These are phyloP conservation scores for Idaea straminata DNA, from an alignment of 2,888 invertebrate genomes.

Conservation along the genomic window DNA sequence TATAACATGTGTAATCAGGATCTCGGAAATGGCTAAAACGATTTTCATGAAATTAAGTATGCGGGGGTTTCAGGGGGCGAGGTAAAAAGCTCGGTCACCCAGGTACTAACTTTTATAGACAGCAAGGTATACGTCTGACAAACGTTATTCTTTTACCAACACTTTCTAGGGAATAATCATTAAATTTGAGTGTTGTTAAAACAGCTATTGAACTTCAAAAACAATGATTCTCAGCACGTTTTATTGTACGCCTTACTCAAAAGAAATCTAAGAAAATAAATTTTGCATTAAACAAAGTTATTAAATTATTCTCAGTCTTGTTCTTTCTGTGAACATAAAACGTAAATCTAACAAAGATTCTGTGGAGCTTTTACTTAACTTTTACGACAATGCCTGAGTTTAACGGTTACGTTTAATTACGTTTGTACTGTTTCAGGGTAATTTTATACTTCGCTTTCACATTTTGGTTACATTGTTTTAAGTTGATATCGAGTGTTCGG, in stretches of 20 bases:
- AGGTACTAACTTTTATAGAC: not conserved
- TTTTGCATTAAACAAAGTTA: constrained; percentile 43
- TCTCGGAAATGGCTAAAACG: too few species aligned
- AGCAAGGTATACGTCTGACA: constrained; percentile 6
- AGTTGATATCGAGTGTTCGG: constrained; percentile 61
- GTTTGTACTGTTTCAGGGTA: constrained; percentile 59
- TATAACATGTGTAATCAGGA: too few species aligned
- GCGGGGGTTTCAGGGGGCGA: too few species aligned
- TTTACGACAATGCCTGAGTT: constrained; percentile 63
- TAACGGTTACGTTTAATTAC: constrained; percentile 64
- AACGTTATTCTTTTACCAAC: constrained; percentile 3
- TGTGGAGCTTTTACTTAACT: constrained; percentile 57
- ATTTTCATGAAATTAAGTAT: too few species aligned
- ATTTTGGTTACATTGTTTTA: constrained; percentile 69
- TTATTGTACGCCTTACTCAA: constrained; percentile 23
- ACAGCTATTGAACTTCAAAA: constrained; percentile 18
- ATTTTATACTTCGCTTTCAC: constrained; percentile 56
- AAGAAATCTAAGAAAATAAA: constrained; percentile 35
- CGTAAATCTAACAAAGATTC: constrained; percentile 63
- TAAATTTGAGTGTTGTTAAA: constrained; percentile 4
- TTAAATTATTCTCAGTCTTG: constrained; percentile 46
- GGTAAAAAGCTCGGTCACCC: too few species aligned
- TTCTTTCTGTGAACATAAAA: constrained; percentile 47
- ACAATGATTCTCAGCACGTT: constrained; percentile 17
- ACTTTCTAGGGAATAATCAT: not conserved